phyloP scores from a whole-genome alignment of 1,140 invertebrate genomes.

The Geopemphigus sp. region DNA sequence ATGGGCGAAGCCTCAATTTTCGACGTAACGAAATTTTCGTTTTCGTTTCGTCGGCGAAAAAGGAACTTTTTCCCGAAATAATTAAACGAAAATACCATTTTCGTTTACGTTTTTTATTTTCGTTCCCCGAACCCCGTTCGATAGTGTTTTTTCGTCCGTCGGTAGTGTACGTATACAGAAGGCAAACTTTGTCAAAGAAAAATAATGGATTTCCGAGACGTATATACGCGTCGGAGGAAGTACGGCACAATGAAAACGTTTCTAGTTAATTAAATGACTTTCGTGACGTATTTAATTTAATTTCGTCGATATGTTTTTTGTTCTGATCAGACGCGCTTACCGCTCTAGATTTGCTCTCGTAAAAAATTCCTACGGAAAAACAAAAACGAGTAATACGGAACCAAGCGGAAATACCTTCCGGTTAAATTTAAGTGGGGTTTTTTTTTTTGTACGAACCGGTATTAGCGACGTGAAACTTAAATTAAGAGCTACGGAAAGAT shows the following conservation, averaged over 20 bases:
- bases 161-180: not conserved
- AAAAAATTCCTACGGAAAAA: not conserved
- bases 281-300: conserved; percentile 17
- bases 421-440: conserved; percentile 25
- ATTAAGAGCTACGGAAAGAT: conserved; percentile 14
- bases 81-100: too few relatives aligned
- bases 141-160: too few relatives aligned
- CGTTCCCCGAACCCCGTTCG: too few relatives aligned
- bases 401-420: conserved; percentile 1
- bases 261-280: conserved; percentile 25
- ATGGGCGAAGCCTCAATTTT: too few relatives aligned
- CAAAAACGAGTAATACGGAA: not conserved
- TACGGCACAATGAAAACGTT: not conserved
- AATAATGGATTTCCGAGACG: not conserved
- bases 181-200: not conserved
- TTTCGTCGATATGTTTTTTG: not conserved
- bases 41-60: not conserved
- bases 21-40: not conserved
- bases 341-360: not conserved
- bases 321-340: not conserved
- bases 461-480: conserved; percentile 2
- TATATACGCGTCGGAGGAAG: not conserved
- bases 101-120: too few relatives aligned
- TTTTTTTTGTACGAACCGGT: not conserved
- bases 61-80: too few relatives aligned